A percentile compares a stretch with the other conserved stretches of the same genome.
Evolutionary conservation across 2,113 vertebrate species (phyloP).

Genomic region (human (Homo sapiens)): DNA sequence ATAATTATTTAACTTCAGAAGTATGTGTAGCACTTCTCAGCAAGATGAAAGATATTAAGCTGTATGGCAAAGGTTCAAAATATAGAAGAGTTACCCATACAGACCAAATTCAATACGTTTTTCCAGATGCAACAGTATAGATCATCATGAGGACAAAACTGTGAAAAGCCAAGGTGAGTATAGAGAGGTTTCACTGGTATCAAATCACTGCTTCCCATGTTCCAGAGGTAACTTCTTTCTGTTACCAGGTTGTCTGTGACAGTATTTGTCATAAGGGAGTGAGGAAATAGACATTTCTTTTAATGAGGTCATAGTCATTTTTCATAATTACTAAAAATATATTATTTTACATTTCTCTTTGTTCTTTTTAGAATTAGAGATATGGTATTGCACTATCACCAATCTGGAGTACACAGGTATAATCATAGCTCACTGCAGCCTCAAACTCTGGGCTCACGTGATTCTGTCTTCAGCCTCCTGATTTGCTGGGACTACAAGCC

Average conservation of each 20-base stretch:
- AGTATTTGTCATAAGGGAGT: background rate
- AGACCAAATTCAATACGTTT: background rate
- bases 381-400: no score
- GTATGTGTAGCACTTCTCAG: background rate
- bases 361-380: no score
- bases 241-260: background rate
- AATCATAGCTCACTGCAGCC: no score
- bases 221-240: background rate
- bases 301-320: background rate
- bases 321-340: background rate
- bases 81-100: background rate
- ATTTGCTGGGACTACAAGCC: no score
- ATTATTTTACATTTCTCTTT: background rate
- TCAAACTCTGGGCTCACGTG: no score
- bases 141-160: background rate
- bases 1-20: background rate
- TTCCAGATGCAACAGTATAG: background rate
- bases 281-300: background rate
- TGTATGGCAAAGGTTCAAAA: background rate
- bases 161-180: background rate
- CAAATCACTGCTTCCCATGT: background rate
- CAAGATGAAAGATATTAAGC: background rate
- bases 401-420: no score
- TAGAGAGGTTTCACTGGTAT: background rate
- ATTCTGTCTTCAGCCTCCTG: no score